A percentile compares a stretch with the other conserved stretches of the same genome.
Evolutionary conservation across 2,797 vertebrate species (phyloP).

Genomic region (Bradypodion pumilum): DNA sequence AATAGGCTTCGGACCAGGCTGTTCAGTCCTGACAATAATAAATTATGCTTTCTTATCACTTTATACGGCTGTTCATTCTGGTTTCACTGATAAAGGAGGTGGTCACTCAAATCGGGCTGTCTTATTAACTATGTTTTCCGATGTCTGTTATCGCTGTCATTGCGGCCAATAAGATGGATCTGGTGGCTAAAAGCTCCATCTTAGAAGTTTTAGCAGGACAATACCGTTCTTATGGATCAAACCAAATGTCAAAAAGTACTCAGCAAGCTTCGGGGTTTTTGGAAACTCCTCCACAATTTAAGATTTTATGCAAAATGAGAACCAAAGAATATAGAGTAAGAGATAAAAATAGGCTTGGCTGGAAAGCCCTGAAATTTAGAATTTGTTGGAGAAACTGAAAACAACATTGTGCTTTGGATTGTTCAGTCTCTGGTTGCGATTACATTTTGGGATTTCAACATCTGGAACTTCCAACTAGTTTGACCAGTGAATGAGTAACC

Average conservation of each 20-base stretch:
- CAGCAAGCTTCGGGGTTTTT: background rate
- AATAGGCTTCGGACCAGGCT: background rate
- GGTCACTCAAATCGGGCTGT: slow-evolving; percentile 2
- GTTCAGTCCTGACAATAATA: slow-evolving; percentile 8
- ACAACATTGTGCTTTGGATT: background rate
- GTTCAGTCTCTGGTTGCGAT: too few relatives aligned
- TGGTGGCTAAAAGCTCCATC: background rate
- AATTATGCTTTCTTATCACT: slow-evolving; percentile 29
- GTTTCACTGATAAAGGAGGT: slow-evolving; percentile 33
- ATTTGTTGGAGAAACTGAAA: background rate
- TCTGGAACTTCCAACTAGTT: too few relatives aligned
- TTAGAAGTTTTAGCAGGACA: background rate
- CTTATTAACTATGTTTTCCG: slow-evolving; percentile 21
- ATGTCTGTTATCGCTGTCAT: background rate
- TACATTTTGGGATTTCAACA: too few relatives aligned
- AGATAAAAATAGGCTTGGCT: background rate
- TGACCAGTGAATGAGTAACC: too few relatives aligned
- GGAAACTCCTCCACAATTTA: background rate
- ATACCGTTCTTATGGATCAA: background rate
- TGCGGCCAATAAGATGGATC: slow-evolving; percentile 15
- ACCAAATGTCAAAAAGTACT: background rate
- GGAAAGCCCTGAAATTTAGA: background rate
- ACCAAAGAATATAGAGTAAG: background rate
- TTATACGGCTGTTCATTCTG: background rate
- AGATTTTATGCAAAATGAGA: slow-evolving; percentile 11